Evolutionary conservation across 2,797 vertebrate genomes (phyloP), one percentile per base, ranked within the genome.

Genomic region (Prionace glauca): DNA sequence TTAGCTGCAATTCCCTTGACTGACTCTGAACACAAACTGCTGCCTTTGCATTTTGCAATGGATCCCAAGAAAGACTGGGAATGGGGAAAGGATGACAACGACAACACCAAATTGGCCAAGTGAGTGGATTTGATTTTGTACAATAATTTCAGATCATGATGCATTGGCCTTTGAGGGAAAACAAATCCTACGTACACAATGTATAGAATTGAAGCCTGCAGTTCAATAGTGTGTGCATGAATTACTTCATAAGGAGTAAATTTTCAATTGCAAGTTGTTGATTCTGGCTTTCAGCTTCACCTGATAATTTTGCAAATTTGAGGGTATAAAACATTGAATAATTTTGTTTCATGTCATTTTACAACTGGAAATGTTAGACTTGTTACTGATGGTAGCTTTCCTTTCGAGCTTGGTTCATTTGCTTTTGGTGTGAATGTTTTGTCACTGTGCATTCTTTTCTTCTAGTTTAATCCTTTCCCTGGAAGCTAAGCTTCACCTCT

Each of bases 1-100:
- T 96, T 97, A 99, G 99, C 99, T 95, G 98, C 99, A 97, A 99
- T 99, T 97, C 99, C 99, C 91, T 97, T 99, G 97, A 99, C 99
- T 0, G 99, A 99, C 97, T 99, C 99, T 0, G 99, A 99, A 97
- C 99, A 99, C 98, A 99, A 98, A 98, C 98, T 99, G 97, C 98
- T 99, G 97, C 98, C 99, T 74, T 98, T 99, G 97, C 99, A 99
- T 98, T 99, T 99, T 96, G 99, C 99, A 0, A 98, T 99, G 96
- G 99, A 99, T 97, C 99, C 99, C 36, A 99, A 99, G 96, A 98
- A 98, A 96, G 99, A 98, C 97, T 99, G 99, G 99, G 99, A 99
- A 91, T 99, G 99, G 99, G 99, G 98, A 94, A 99, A 98, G 97
- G 99, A 99, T 45, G 99, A 99, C 98, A 98, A 98, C 56, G 99